Evolutionary conservation across 2,113 vertebrate genomes (phyloP), one percentile per base, ranked within the genome.

Genomic region (Carettochelys insculpta): DNA sequence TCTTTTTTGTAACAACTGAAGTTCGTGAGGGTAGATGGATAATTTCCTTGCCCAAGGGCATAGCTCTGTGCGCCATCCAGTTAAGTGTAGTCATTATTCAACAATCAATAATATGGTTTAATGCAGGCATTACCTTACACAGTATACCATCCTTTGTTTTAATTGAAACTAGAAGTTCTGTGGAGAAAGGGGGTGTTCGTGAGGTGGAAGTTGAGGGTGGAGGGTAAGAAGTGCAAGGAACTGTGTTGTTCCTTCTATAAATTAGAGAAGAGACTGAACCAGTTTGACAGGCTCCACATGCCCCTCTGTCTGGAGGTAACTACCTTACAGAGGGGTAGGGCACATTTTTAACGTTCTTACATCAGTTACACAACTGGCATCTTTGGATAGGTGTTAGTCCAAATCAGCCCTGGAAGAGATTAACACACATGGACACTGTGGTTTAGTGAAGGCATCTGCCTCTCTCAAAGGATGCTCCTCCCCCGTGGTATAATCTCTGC

Each of bases 81-180:
- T 58, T 68, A 90, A 93, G 85, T 3, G 2, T 12, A 90, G 10
- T 1, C 41, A 77, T 19, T 83, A 83, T 81, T 83, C 56, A 83
- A 7, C 25, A 84, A 4, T 38, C 8, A 41, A 2, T 53, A 41
- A 2, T 53, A 11, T 56, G 61, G 58, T 54, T 52, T 86, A 75
- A 52, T 10, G 34, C 10, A 43, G 54, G 34, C 19, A 73, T 14
- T 84, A 45, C 65, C 56, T 14, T 84, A 45, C 65, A 61, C 86
- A 48, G 38, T 43, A 43, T 1, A 1, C 20, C 14, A 90, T 1
- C 2, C 92, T 86, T 92, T 76, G 56, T 58, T 93, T n/a, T n/a
- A n/a, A n/a, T n/a, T n/a, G 82, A 95, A 94, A 58, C 34, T 87
- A 89, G 94, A 92, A 82, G 25, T 80, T 79, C 53, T 4, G 75